Conservation (phyloP, 2,797 vertebrate genomes). For the Heterohyrax brucei region DNA sequence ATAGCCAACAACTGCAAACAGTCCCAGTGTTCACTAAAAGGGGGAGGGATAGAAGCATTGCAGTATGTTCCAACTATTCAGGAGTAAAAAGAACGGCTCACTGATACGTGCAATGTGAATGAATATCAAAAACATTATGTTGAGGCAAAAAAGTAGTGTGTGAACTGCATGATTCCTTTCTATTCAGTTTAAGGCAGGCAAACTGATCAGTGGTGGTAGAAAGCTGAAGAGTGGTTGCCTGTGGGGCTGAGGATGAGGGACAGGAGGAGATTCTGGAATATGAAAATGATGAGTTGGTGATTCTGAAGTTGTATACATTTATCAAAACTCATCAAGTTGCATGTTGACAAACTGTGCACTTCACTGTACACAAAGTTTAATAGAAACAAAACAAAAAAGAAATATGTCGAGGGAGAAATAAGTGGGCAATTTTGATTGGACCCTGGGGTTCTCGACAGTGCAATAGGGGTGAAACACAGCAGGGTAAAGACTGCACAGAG, state of each 20-base stretch:
- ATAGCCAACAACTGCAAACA: background rate
- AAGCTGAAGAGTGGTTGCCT: background rate
- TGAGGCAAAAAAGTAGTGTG: background rate
- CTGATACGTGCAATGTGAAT: background rate
- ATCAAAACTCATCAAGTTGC: background rate
- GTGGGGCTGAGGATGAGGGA: background rate
- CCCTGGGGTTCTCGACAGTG: background rate
- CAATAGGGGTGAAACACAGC: background rate
- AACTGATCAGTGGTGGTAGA: background rate
- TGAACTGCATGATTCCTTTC: background rate
- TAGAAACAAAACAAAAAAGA: slow-evolving; percentile 9
- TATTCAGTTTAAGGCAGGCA: background rate
- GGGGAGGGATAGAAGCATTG: background rate
- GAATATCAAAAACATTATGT: background rate
- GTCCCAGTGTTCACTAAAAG: background rate
- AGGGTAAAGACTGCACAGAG: background rate
- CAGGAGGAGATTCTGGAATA: background rate
- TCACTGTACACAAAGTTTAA: background rate
- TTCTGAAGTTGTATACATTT: background rate
- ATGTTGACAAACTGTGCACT: background rate
- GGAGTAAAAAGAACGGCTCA: background rate
- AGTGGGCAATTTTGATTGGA: slow-evolving; percentile 19
- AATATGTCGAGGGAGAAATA: background rate
- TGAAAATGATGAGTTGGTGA: background rate
- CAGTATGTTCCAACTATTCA: background rate